Conservation (phyloP, 2,797 vertebrate species). For the Lycodopsis pacificus region DNA sequence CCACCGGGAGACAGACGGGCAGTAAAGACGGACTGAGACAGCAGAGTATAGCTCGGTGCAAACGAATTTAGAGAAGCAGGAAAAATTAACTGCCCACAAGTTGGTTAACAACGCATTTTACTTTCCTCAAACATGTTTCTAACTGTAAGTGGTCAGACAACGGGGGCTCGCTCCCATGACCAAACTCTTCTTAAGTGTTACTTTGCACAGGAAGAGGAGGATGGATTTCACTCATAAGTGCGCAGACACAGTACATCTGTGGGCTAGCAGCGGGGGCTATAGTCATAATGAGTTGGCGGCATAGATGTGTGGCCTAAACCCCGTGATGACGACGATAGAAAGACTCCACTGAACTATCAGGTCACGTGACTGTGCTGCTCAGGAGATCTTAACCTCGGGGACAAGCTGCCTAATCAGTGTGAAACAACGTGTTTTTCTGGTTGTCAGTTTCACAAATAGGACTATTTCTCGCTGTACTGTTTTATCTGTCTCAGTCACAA, state of each 20-base stretch:
- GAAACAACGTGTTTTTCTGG: conserved; percentile 37
- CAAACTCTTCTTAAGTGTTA: conserved; percentile 39
- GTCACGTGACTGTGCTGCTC: conserved; percentile 43
- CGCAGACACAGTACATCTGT: conserved; percentile 52
- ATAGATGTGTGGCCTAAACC: conserved; percentile 41
- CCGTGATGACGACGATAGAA: conserved; percentile 44
- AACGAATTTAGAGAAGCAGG: conserved; percentile 23
- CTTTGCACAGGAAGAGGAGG: conserved; percentile 57
- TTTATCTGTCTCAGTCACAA: conserved; percentile 35
- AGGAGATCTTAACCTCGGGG: conserved; percentile 22
- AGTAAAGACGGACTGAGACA: conserved; percentile 9
- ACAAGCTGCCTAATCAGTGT: conserved; percentile 18
- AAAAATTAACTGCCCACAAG: neutral
- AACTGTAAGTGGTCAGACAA: conserved; percentile 31
- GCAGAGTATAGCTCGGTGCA: conserved; percentile 17
- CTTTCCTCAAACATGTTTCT: conserved; percentile 15
- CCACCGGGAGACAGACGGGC: conserved; percentile 9
- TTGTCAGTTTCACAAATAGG: conserved; percentile 5
- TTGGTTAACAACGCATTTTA: conserved; percentile 18
- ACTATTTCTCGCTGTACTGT: conserved; percentile 31
- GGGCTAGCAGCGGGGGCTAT: conserved; percentile 33
- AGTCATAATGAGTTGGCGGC: conserved; percentile 52
- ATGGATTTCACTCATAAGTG: conserved; percentile 60
- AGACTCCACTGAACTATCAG: conserved; percentile 40
- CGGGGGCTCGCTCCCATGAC: conserved; percentile 1